Percentiles rank a stretch among this genome's conserved stretches.
These are phyloP conservation scores for Acanthornis magna DNA, from an alignment of 2,797 vertebrate species.

Conservation along the genomic window DNA sequence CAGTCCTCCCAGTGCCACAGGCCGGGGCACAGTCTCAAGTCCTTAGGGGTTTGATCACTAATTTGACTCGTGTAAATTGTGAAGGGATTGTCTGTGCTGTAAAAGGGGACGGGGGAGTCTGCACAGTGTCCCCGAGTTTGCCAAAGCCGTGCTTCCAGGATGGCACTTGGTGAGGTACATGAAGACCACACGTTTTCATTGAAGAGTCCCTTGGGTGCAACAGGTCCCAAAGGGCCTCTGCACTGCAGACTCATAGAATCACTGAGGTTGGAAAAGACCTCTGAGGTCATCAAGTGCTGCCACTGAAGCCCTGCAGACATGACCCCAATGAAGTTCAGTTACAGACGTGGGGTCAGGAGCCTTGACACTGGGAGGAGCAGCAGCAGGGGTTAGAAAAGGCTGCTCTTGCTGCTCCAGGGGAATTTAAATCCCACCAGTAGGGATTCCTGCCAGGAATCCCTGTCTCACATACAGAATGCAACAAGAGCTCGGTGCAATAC, in stretches of 20 bases:
- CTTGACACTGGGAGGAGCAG: neutral
- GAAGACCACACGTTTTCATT: no score
- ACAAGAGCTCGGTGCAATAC: neutral
- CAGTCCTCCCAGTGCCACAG: neutral
- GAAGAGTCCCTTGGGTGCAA: neutral
- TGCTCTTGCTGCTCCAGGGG: neutral
- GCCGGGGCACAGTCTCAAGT: neutral
- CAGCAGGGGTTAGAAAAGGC: neutral
- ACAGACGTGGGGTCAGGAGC: neutral
- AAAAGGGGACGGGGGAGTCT: neutral
- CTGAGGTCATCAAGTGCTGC: neutral
- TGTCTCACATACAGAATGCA: neutral
- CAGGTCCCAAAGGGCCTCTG: neutral
- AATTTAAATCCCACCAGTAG: rapidly evolving
- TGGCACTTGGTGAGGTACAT: rapidly evolving
- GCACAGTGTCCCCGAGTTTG: neutral
- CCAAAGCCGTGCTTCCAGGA: rapidly evolving
- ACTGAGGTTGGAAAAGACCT: neutral
- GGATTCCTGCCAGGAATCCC: neutral
- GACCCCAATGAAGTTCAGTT: neutral
- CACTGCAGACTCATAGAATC: no score
- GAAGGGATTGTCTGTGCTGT: neutral
- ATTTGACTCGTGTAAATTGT: neutral
- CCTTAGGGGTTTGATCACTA: rapidly evolving
- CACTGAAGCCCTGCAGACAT: neutral